phyloP scores from a whole-genome alignment of 2,113 vertebrate species.

The Dasyurus viverrinus region DNA sequence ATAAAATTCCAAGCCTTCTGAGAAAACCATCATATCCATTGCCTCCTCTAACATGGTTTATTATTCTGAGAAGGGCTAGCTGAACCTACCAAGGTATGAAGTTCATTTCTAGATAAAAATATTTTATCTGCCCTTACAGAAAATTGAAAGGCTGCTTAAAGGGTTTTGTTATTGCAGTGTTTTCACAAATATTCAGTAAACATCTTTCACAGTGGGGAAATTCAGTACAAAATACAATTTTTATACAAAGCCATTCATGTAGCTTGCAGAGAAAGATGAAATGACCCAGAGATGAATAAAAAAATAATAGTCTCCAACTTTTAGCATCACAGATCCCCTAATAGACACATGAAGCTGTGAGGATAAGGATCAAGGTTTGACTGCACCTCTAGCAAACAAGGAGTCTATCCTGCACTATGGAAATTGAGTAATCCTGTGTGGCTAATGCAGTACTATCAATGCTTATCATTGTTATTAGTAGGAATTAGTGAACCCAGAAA shows the following conservation, averaged over 20 bases:
- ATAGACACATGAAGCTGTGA: not conserved
- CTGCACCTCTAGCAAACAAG: constrained; percentile 26
- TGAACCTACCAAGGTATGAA: constrained; percentile 74
- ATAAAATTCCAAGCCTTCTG: not conserved
- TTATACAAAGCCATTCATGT: constrained; percentile 60
- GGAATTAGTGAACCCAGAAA: not conserved
- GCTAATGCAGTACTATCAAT: constrained; percentile 17
- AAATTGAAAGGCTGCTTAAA: constrained; percentile 77
- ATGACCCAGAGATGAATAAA: constrained; percentile 62
- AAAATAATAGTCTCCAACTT: constrained; percentile 73
- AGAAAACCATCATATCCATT: not conserved
- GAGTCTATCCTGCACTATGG: not conserved
- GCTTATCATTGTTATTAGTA: not conserved
- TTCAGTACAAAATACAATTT: constrained; percentile 49
- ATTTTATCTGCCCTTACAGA: constrained; percentile 61
- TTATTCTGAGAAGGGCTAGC: constrained; percentile 61
- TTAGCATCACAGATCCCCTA: constrained; percentile 22
- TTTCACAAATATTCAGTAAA: constrained; percentile 72
- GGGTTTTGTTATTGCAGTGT: constrained; percentile 74
- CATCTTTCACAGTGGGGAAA: constrained; percentile 59
- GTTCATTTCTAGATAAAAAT: constrained; percentile 74
- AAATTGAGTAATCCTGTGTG: not conserved
- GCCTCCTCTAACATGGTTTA: constrained; percentile 69
- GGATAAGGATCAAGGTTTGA: constrained; percentile 49
- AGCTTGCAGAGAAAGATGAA: constrained; percentile 47